Conservation (phyloP, 2,797 vertebrate species). For the Austrolebias charrua region DNA sequence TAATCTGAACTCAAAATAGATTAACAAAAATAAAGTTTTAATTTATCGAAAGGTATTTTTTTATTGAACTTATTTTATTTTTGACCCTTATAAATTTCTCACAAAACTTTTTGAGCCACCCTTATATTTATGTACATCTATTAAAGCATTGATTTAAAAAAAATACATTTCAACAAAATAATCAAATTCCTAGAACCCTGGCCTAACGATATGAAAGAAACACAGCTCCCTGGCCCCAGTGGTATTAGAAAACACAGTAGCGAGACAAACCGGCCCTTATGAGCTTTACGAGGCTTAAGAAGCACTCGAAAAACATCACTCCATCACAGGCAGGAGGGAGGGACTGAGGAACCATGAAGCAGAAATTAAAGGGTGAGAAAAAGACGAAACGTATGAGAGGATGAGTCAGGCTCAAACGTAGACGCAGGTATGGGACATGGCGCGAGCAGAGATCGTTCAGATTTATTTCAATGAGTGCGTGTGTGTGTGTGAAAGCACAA, state of each 20-base stretch:
- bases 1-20: too few species aligned
- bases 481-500: constrained; percentile 4
- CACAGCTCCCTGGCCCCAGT: constrained; percentile 44
- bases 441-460: constrained; percentile 70
- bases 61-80: too few species aligned
- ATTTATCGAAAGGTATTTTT: too few species aligned
- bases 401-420: constrained; percentile 74
- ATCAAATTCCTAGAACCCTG: constrained; percentile 2
- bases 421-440: constrained; percentile 72
- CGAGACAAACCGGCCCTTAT: constrained; percentile 66
- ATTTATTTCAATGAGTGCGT: constrained; percentile 29
- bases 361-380: constrained; percentile 72
- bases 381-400: constrained; percentile 67
- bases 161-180: too few species aligned
- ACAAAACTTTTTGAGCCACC: too few species aligned
- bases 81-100: too few species aligned
- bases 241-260: constrained; percentile 62
- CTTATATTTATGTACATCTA: too few species aligned
- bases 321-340: constrained; percentile 64
- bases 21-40: too few species aligned
- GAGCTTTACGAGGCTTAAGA: constrained; percentile 67
- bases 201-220: constrained; percentile 48
- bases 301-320: constrained; percentile 71
- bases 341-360: constrained; percentile 68
- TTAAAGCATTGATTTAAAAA: too few species aligned